Conservation (phyloP, 2,797 vertebrate genomes). For the Oreortyx pictus region DNA sequence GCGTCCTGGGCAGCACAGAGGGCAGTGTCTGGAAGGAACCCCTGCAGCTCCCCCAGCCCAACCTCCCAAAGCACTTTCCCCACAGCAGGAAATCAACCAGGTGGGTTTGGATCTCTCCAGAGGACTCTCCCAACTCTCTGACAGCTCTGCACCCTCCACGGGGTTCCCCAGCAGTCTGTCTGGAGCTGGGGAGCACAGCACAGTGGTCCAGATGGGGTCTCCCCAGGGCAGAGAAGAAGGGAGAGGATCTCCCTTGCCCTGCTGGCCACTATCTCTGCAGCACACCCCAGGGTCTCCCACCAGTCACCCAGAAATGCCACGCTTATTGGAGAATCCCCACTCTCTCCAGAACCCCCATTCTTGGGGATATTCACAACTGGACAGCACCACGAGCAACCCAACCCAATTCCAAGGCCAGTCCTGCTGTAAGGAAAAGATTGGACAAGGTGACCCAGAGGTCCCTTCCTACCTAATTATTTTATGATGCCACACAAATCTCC, state of each 20-base stretch:
- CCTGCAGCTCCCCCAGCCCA: too few species aligned
- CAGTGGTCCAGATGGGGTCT: too few species aligned
- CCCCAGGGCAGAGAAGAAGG: too few species aligned
- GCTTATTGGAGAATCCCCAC: fast-evolving
- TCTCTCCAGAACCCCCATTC: background rate
- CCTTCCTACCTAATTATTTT: slow-evolving; percentile 57
- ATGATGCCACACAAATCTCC: background rate
- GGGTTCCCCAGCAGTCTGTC: too few species aligned
- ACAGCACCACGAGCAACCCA: fast-evolving
- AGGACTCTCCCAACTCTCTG: background rate
- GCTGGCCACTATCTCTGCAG: too few species aligned
- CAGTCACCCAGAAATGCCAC: background rate
- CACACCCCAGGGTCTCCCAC: too few species aligned
- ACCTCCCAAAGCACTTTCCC: too few species aligned
- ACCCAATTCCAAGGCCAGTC: background rate
- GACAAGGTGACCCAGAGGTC: background rate
- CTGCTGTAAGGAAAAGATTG: background rate
- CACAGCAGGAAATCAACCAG: too few species aligned
- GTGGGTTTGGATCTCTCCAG: too few species aligned
- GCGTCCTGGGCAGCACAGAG: background rate
- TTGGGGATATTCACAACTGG: background rate
- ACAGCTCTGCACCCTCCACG: too few species aligned
- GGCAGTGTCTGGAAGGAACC: too few species aligned
- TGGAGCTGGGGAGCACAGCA: background rate
- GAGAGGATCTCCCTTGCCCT: too few species aligned